Conservation (phyloP, 2,888 invertebrate genomes). For the Physocephala rufipes region DNA sequence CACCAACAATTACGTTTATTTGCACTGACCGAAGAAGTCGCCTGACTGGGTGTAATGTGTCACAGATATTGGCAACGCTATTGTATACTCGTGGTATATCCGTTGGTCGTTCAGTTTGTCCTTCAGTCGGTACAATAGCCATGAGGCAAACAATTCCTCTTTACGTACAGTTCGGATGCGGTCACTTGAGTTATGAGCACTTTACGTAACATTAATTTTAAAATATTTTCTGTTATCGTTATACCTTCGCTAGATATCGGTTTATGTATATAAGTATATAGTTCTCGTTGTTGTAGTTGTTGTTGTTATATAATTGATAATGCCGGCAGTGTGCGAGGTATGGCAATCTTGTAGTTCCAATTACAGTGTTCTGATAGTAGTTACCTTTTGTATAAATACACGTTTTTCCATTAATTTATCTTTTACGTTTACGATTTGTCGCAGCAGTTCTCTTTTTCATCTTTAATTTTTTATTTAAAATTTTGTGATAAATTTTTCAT, state of each 20-base stretch:
- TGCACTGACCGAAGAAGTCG: no score
- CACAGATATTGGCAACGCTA: no score
- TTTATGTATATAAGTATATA: neutral
- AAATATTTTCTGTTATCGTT: conserved; percentile 19
- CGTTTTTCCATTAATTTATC: neutral
- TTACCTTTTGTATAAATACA: no score
- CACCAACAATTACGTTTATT: no score
- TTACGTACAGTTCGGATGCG: neutral
- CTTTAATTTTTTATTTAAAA: neutral
- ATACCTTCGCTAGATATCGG: neutral
- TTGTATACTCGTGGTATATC: no score
- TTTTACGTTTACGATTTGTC: neutral
- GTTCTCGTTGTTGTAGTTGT: neutral
- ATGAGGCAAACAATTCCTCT: no score
- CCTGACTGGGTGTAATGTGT: no score
- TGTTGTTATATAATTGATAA: neutral
- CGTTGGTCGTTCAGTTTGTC: no score
- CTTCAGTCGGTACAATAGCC: no score
- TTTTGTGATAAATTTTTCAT: neutral
- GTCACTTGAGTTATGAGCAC: conserved; percentile 27
- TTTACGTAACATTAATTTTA: conserved; percentile 23
- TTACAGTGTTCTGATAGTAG: neutral
- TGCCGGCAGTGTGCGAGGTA: neutral
- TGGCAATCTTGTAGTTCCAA: neutral
- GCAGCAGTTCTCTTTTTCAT: neutral